Evolutionary conservation across 2,797 vertebrate genomes (phyloP), one percentile per base, ranked within the genome.

Genomic region (Hyperoplus lanceolatus): DNA sequence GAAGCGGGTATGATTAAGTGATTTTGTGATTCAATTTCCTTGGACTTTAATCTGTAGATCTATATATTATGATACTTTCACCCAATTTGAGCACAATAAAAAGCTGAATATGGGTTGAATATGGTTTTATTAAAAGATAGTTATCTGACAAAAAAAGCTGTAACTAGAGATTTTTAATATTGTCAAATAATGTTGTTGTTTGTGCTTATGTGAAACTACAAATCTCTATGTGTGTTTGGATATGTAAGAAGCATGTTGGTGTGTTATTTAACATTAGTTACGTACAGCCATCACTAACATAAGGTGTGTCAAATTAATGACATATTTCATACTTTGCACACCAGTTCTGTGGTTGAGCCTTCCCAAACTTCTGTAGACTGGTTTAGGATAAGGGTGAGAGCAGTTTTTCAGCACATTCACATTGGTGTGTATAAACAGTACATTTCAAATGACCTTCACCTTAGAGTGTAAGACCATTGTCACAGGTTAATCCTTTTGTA

Each of bases 381-480:
- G 41, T 39, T 29, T 53, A 12, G 6, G 29, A 12, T 12, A 15
- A 41, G 49, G 15, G 42, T 46, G 49, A 50, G 43, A 73, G 29
- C 29, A 50, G 56, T 55, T 36, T 68, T 41, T 21, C 7, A 70
- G 43, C 5, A 55, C 48, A 51, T 75, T 70, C 56, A 73, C 68
- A 45, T 66, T 38, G 63, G 16, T 16, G 10, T 62, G 8, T 75
- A 18, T 61, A 63, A 70, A 18, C 29, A 29, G n/a, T n/a, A 14
- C 3, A 56, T 70, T 67, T 66, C 39, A 59, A 42, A 38, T 12
- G 38, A 42, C 41, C 49, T 71, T 21, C 10, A 36, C 15, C 36
- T 60, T 63, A 29, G 16, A 58, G 15, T n/a, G 11, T 48, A 49
- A 71, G 45, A 38, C 48, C 36, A 48, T 57, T 53, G 38, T 21